A percentile compares a stretch with the other conserved stretches of the same genome.
Evolutionary conservation across 1,140 invertebrate species (phyloP).

Genomic region (Vanessa atalanta): DNA sequence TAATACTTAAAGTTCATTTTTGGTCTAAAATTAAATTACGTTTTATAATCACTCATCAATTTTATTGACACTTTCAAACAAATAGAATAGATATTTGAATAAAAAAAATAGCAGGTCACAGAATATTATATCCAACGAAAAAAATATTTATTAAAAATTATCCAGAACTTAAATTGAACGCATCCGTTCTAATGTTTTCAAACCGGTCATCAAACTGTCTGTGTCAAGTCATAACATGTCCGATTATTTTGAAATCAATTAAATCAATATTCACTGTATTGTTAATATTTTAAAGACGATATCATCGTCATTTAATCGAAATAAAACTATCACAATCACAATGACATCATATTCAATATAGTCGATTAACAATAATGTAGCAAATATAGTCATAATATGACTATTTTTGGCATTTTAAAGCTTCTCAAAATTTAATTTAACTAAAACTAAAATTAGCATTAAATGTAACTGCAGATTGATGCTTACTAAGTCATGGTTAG

Average conservation of each 20-base stretch:
- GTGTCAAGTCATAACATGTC: slow-evolving; percentile 28
- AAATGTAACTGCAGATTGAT: not conserved
- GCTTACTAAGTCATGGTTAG: not conserved
- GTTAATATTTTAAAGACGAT: slow-evolving; percentile 6
- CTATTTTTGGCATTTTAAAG: slow-evolving; percentile 2
- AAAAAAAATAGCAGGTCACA: no score
- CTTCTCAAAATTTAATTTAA: slow-evolving; percentile 9
- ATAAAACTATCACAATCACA: slow-evolving; percentile 12
- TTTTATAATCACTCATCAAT: not conserved
- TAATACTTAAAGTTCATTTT: slow-evolving; percentile 10
- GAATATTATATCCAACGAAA: no score
- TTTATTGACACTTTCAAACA: no score
- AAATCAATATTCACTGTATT: slow-evolving; percentile 2
- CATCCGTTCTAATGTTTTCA: slow-evolving; percentile 24
- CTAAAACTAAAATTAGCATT: not conserved
- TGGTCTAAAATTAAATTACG: slow-evolving; percentile 3
- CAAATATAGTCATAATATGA: slow-evolving; percentile 14
- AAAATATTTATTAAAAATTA: not conserved
- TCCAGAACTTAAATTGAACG: not conserved
- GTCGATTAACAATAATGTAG: not conserved
- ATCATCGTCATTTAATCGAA: not conserved
- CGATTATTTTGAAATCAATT: slow-evolving; percentile 31
- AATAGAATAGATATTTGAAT: no score
- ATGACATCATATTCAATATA: slow-evolving; percentile 1
- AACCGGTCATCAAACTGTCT: slow-evolving; percentile 2